Conservation (phyloP, 2,797 vertebrate species). For the Lycodopsis pacificus region DNA sequence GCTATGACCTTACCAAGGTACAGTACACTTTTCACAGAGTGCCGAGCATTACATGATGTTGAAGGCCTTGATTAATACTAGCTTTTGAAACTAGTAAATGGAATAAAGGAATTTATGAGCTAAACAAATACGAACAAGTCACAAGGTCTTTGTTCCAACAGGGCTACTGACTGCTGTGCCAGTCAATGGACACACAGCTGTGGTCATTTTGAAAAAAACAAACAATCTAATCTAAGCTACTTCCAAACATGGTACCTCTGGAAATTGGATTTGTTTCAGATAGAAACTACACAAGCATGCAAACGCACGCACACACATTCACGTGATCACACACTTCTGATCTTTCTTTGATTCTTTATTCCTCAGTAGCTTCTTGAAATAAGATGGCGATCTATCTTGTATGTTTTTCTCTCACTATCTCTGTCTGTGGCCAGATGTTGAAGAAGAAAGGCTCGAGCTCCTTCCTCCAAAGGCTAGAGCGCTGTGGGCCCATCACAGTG, state of each 20-base stretch:
- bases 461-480: slow-evolving; percentile 90
- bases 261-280: slow-evolving; percentile 65
- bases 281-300: slow-evolving; percentile 35
- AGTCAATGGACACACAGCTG: slow-evolving; percentile 65
- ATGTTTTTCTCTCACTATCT: slow-evolving; percentile 5
- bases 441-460: slow-evolving; percentile 93
- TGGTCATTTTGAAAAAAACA: slow-evolving; percentile 60
- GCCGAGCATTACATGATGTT: background rate
- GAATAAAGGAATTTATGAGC: slow-evolving; percentile 1
- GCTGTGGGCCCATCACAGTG: slow-evolving; percentile 88
- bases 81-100: background rate
- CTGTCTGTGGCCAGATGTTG: slow-evolving; percentile 81
- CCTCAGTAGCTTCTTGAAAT: slow-evolving; percentile 5
- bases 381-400: background rate
- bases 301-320: slow-evolving; percentile 31
- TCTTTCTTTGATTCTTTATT: slow-evolving; percentile 7
- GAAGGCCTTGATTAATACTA: background rate
- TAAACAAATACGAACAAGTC: background rate
- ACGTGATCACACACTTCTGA: slow-evolving; percentile 16
- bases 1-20: slow-evolving; percentile 92
- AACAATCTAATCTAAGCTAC: slow-evolving; percentile 65
- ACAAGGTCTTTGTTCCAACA: slow-evolving; percentile 6
- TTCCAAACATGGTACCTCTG: slow-evolving; percentile 69
- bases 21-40: slow-evolving; percentile 14
- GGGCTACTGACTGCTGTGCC: slow-evolving; percentile 11